Conservation (phyloP, 2,888 invertebrate species). For the Eupithecia pulchellata region DNA sequence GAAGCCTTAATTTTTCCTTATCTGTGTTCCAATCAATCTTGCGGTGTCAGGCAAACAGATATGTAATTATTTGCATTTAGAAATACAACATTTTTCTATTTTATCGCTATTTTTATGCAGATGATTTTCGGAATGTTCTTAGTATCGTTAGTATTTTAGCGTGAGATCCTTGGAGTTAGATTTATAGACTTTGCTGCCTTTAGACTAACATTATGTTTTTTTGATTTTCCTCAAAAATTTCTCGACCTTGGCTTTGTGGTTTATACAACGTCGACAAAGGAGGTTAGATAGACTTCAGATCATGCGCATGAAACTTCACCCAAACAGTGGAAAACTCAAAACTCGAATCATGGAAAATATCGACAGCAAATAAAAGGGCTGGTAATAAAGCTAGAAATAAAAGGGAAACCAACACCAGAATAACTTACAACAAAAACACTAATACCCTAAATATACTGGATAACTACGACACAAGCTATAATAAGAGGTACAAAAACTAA, state of each 20-base stretch:
- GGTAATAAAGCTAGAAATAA: neutral
- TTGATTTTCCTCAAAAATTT: neutral
- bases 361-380: too few species aligned
- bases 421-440: constrained; percentile 19
- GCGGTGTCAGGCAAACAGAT: constrained; percentile 42
- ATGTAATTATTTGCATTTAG: constrained; percentile 31
- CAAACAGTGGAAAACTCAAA: too few species aligned
- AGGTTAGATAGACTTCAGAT: too few species aligned
- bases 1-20: constrained; percentile 76
- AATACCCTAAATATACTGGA: constrained; percentile 20
- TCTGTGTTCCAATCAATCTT: constrained; percentile 74
- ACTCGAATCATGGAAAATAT: too few species aligned
- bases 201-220: neutral
- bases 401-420: constrained; percentile 2
- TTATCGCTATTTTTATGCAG: neutral
- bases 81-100: neutral
- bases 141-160: neutral
- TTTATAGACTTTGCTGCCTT: neutral
- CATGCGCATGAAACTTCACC: too few species aligned
- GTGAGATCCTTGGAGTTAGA: neutral
- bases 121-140: neutral
- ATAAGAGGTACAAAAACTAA: constrained; percentile 78
- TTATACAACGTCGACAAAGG: too few species aligned
- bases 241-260: neutral
- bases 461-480: constrained; percentile 55